These are phyloP conservation scores for Luehdorfia chinensis DNA, from an alignment of 1,140 invertebrate genomes.

Conservation along the genomic window DNA sequence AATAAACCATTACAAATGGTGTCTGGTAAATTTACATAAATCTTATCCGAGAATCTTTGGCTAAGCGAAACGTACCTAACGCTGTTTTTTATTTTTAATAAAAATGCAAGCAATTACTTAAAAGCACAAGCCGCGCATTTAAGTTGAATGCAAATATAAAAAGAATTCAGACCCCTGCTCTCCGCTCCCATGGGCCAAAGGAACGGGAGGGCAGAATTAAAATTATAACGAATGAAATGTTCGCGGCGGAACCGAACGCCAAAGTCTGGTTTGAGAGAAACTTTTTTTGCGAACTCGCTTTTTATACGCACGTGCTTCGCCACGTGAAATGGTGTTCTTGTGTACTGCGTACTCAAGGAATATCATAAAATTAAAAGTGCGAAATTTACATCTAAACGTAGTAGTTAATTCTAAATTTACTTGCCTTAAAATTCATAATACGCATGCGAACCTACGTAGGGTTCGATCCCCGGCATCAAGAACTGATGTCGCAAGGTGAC, in stretches of 20 bases:
- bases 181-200: constrained; percentile 19
- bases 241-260: not conserved
- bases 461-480: no score
- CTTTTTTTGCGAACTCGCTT: not conserved
- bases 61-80: constrained; percentile 5
- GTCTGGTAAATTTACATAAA: no score
- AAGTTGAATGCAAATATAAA: constrained; percentile 51
- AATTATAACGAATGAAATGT: constrained; percentile 34
- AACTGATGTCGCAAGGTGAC: no score
- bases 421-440: no score
- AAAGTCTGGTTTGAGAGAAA: not conserved
- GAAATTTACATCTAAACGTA: no score
- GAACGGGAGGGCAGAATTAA: constrained; percentile 26
- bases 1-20: no score
- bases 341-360: no score
- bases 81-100: constrained; percentile 17
- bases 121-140: constrained; percentile 43
- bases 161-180: constrained; percentile 18
- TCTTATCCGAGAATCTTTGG: not conserved
- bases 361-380: no score
- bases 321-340: no score
- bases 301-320: no score
- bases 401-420: no score
- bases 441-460: no score
- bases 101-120: constrained; percentile 60